Conservation (phyloP, 2,113 vertebrate species). For the Collichthys lucidus region DNA sequence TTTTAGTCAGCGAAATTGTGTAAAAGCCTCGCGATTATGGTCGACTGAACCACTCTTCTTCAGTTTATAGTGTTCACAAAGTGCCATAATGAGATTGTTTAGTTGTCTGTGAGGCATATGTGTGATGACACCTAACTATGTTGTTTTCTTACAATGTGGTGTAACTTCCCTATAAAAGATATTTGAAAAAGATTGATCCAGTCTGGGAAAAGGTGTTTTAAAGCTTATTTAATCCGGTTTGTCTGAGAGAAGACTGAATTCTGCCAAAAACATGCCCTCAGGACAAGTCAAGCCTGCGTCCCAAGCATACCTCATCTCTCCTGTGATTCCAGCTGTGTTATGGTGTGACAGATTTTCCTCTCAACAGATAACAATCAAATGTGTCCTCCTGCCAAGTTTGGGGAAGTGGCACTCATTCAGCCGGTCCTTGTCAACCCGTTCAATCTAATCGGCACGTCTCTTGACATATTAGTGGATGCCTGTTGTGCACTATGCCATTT, state of each 20-base stretch:
- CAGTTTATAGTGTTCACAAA: slow-evolving; percentile 26
- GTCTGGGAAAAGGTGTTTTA: not conserved
- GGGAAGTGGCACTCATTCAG: slow-evolving; percentile 63
- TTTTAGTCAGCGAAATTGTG: slow-evolving; percentile 47
- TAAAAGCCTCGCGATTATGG: slow-evolving; percentile 42
- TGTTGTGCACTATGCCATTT: slow-evolving; percentile 64
- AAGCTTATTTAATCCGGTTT: slow-evolving; percentile 29
- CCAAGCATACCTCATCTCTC: slow-evolving; percentile 16
- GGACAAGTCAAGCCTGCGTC: slow-evolving; percentile 14
- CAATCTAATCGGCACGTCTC: slow-evolving; percentile 72
- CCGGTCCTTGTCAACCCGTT: slow-evolving; percentile 47
- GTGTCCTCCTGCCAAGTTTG: slow-evolving; percentile 57
- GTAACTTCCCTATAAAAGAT: not conserved
- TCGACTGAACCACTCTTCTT: slow-evolving; percentile 1
- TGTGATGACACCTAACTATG: slow-evolving; percentile 16
- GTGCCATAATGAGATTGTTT: slow-evolving; percentile 20
- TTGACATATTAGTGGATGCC: slow-evolving; percentile 47
- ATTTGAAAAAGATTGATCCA: not conserved
- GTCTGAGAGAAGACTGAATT: slow-evolving; percentile 25
- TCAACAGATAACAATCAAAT: slow-evolving; percentile 63
- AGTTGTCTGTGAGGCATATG: slow-evolving; percentile 23
- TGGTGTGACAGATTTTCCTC: slow-evolving; percentile 25
- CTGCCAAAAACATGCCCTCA: slow-evolving; percentile 17
- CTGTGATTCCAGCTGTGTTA: slow-evolving; percentile 13
- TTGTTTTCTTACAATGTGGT: not conserved